Percentiles rank a stretch among this genome's conserved stretches.
Conservation (phyloP, 2,888 invertebrate genomes). For the Ommatoiulus sabulosus region DNA sequence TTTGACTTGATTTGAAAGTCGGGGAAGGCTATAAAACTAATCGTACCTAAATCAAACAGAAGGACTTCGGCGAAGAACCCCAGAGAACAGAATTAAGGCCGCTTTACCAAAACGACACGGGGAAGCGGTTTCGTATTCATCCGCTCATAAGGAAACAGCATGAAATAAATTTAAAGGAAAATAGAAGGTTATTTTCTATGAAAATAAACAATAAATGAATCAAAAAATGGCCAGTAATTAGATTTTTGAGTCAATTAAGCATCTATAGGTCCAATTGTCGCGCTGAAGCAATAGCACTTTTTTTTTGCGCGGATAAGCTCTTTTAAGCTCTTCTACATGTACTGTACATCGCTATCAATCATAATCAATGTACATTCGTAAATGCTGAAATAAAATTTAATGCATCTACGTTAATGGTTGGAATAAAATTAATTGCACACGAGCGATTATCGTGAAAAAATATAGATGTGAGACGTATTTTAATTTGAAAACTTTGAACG, state of each 20-base stretch:
- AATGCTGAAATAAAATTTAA: background rate
- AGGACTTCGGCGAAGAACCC: background rate
- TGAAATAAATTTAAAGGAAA: background rate
- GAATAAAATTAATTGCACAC: no score
- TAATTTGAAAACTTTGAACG: no score
- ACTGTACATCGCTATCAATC: background rate
- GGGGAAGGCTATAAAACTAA: slow-evolving; percentile 39
- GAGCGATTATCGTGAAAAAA: background rate
- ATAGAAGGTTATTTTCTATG: background rate
- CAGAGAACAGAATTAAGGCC: background rate
- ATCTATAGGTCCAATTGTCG: background rate
- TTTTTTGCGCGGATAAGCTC: background rate
- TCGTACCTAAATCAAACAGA: slow-evolving; percentile 48
- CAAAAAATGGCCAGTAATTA: background rate
- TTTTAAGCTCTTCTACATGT: background rate
- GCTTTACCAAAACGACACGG: background rate
- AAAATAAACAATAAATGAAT: background rate
- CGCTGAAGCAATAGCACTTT: background rate
- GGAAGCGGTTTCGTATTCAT: background rate
- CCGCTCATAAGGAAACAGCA: background rate
- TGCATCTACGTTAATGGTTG: background rate
- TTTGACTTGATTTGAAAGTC: background rate
- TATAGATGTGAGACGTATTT: background rate
- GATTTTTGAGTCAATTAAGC: background rate
- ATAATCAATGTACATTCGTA: background rate